Evolutionary conservation across 2,113 vertebrate species (phyloP), one percentile per base, ranked within the genome.

Genomic region (Alethe castanea): DNA sequence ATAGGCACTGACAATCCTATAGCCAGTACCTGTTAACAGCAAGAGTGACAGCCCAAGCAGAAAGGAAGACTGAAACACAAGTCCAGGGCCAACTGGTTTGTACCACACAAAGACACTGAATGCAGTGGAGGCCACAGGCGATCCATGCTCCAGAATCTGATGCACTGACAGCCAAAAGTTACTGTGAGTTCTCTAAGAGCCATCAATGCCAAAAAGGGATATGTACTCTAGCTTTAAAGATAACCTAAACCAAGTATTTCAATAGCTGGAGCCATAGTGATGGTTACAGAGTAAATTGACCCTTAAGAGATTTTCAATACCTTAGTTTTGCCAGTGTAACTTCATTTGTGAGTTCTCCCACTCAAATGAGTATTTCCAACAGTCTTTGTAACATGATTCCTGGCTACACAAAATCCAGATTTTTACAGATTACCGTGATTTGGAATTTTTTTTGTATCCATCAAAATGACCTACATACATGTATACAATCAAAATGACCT

Each of bases 111-210:
- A 61, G 11, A 18, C 42, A 31, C 9, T 48, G 52, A 89, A 64
- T 3, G 2, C 2, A 2, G 28, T 6, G 17, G 47, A 42, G 66
- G 45, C 19, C 57, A 76, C 1, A 0, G 40, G 45, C 19, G 3
- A 12, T 23, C 62, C 42, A 29, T 10, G 12, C 35, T 71, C 9
- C 47, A 52, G n/a, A 85, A 54, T 26, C n/a, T 14, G 33, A 53
- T n/a, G 35, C 31, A 17, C 45, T n/a, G 40, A 25, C 31, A 65
- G 29, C 18, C 40, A 73, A 14, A 83, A 81, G n/a, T 40, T 50
- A 71, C 26, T 62, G 44, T 19, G 36, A 73, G 54, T 42, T 77
- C 33, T 31, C 44, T 57, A 61, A 50, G 6, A 70, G 14, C 11
- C 42, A 73, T 19, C 29, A 61, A 7, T 16, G 4, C 18, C 36